phyloP scores from a whole-genome alignment of 2,888 invertebrate species.

The Chrysolina americana region DNA sequence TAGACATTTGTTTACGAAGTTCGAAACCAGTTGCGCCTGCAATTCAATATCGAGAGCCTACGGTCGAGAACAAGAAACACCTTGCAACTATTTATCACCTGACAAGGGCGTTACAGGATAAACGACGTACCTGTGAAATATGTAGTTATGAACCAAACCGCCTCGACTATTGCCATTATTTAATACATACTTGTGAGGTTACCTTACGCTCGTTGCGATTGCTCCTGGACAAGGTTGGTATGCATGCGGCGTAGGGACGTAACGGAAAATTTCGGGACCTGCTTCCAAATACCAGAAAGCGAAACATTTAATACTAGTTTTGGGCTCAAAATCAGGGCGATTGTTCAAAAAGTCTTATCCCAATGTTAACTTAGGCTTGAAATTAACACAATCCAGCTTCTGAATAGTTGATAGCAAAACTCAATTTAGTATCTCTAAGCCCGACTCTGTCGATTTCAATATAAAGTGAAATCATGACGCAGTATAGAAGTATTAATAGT shows the following conservation, averaged over 20 bases:
- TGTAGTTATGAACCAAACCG: constrained; percentile 25
- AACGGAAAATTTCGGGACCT: background rate
- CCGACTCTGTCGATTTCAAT: no score
- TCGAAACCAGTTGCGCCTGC: constrained; percentile 19
- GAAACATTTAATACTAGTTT: no score
- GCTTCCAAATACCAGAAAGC: background rate
- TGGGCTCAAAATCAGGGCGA: no score
- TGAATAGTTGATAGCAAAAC: no score
- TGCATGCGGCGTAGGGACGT: constrained; percentile 51
- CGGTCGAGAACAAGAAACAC: constrained; percentile 20
- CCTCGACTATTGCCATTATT: constrained; percentile 27
- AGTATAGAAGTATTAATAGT: no score
- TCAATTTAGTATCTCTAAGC: no score
- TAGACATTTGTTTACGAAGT: constrained; percentile 10
- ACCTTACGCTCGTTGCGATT: constrained; percentile 50
- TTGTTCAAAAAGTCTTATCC: no score
- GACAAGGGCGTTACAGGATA: constrained; percentile 26
- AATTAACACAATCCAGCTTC: no score
- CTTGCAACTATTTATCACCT: constrained; percentile 22
- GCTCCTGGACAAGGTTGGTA: constrained; percentile 52
- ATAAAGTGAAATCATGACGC: no score
- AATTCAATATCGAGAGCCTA: constrained; percentile 20
- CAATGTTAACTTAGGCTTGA: no score
- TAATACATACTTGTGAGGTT: constrained; percentile 34
- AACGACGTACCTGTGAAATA: constrained; percentile 24